Percentiles rank a stretch among this genome's conserved stretches.
These are phyloP conservation scores for Philopedon plagiatum DNA, from an alignment of 2,888 invertebrate genomes.

Conservation along the genomic window DNA sequence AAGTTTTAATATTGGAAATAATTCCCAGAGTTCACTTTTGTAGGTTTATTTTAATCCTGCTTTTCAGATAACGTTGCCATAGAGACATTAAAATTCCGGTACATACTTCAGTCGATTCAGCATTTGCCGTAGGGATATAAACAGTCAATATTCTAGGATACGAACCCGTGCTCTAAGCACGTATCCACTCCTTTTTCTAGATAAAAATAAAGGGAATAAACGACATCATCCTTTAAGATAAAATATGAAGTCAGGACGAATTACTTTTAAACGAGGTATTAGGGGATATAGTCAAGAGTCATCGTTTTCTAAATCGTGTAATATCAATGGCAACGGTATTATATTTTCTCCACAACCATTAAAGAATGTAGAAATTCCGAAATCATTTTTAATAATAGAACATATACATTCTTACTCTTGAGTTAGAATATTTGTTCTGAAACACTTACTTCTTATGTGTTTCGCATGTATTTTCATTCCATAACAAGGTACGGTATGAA, in stretches of 20 bases:
- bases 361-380: too few species aligned
- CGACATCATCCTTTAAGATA: slow-evolving; percentile 28
- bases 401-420: too few species aligned
- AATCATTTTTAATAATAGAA: too few species aligned
- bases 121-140: slow-evolving; percentile 47
- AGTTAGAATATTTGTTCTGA: too few species aligned
- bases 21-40: background rate
- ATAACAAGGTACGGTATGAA: too few species aligned
- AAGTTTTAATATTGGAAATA: background rate
- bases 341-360: background rate
- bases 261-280: slow-evolving; percentile 32
- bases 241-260: slow-evolving; percentile 38
- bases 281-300: background rate
- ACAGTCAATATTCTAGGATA: slow-evolving; percentile 49
- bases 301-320: slow-evolving; percentile 1
- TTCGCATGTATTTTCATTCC: too few species aligned
- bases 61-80: slow-evolving; percentile 6
- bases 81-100: slow-evolving; percentile 47
- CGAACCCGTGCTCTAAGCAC: slow-evolving; percentile 38
- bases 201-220: slow-evolving; percentile 45
- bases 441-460: too few species aligned
- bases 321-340: background rate
- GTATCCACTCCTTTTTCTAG: slow-evolving; percentile 32
- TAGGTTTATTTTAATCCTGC: slow-evolving; percentile 1
- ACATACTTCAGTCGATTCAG: slow-evolving; percentile 48